Base-by-base conservation (phyloP, 2,797 vertebrate genomes). In the Myioborus melanocephalus region DNA sequence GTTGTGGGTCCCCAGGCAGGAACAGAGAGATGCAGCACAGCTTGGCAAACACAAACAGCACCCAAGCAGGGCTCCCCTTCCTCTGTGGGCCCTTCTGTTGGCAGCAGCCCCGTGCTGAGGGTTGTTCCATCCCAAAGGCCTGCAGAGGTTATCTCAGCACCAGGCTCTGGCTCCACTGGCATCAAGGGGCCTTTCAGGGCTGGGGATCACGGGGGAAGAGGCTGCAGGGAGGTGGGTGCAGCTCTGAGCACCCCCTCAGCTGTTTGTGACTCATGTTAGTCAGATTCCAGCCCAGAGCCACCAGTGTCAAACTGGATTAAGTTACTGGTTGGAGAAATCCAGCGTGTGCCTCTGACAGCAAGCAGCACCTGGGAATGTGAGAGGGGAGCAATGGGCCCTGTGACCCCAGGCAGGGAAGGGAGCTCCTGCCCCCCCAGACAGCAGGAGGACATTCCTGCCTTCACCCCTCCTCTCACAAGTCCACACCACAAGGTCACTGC, bases 61-160 rank as follows among this genome's bases (percentile, higher is more conserved):
- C 6, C 50, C 72, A 52, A 16, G 15, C 34, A 30, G 50, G 14
- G 59, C 81, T 84, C 32, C 21, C 46, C 35, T 19, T 30, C 44
- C 60, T 19, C 65, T 39, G 28, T 5, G 23, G 17, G 43, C n/a
- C 69, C 72, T 77, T 68, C 75, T 91, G 63, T 27, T 35, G 1
- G 3, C 8, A 18, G 72, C 47, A 56, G 72, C 32, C 30, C 43
- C 0, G 0, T 24, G 12, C 55, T 0, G 1, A 71, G 43, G 8
- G 16, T 16, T 50, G 77, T 19, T 89, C 27, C 63, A 82, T 4
- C 10, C 9, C 6, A 95, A 94, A 87, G 55, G 66, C 32, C 52
- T 44, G 73, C 84, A 90, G 65, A 90, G 61, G 47, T 8, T 81
- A 5, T 3, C 11, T 24, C 43, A 3, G 85, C 80, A 24, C 34